Conservation (phyloP, 2,888 invertebrate genomes). For the Hemaris fuciformis region DNA sequence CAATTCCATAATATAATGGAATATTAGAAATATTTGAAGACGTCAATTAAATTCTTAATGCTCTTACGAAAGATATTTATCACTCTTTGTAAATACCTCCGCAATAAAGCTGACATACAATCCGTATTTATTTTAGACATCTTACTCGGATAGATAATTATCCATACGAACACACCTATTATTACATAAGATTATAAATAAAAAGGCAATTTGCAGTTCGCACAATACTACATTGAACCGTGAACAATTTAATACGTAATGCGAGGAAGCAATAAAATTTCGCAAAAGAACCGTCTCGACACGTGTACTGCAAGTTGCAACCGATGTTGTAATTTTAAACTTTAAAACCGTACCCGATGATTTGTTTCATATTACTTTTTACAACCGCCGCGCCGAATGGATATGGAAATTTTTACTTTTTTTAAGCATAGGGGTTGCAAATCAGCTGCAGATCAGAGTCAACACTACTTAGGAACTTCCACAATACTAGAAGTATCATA, state of each 20-base stretch:
- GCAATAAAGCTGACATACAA: conserved; percentile 1
- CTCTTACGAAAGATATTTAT: neutral
- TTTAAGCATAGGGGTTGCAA: conserved; percentile 15
- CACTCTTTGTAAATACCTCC: neutral
- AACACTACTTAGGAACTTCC: too few species aligned
- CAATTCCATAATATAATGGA: too few species aligned
- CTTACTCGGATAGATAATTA: conserved; percentile 6
- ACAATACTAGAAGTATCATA: too few species aligned
- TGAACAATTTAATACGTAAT: conserved; percentile 15
- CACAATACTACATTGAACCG: conserved; percentile 11
- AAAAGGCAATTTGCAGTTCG: conserved; percentile 20
- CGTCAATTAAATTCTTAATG: too few species aligned
- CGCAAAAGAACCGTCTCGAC: conserved; percentile 11
- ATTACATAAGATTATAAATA: conserved; percentile 7
- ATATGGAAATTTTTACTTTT: conserved; percentile 26
- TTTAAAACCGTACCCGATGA: conserved; percentile 29
- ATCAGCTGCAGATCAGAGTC: too few species aligned
- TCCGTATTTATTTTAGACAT: neutral
- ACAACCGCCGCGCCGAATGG: conserved; percentile 35
- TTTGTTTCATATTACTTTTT: conserved; percentile 40
- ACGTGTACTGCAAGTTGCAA: conserved; percentile 11
- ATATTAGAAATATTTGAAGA: too few species aligned
- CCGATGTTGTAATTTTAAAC: conserved; percentile 32
- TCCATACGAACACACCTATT: neutral
- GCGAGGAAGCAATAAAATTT: conserved; percentile 22